Evolutionary conservation across 2,888 invertebrate genomes (phyloP).

Genomic region (Galerucella nymphaeae): DNA sequence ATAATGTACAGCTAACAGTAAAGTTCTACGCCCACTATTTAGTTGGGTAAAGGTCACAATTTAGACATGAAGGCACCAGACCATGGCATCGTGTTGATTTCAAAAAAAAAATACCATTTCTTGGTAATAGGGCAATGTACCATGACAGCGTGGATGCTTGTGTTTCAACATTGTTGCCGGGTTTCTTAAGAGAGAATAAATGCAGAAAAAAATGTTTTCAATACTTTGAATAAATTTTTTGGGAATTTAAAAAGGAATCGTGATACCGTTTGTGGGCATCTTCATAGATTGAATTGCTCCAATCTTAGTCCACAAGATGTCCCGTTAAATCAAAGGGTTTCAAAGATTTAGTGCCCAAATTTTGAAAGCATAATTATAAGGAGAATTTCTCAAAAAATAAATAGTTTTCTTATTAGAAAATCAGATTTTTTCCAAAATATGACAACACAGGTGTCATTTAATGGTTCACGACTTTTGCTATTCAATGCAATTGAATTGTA

Average conservation of each 20-base stretch:
- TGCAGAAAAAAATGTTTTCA: too few relatives aligned
- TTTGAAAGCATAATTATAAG: too few relatives aligned
- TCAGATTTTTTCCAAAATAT: neutral
- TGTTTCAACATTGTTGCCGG: slow-evolving; percentile 1
- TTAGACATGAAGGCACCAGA: slow-evolving; percentile 37
- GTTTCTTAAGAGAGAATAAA: neutral
- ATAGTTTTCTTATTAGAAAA: too few relatives aligned
- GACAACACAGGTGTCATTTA: slow-evolving; percentile 48
- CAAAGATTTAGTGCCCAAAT: too few relatives aligned
- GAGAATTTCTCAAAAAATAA: too few relatives aligned
- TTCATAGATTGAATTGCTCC: too few relatives aligned
- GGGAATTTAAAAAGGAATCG: too few relatives aligned
- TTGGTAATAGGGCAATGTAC: slow-evolving; percentile 50
- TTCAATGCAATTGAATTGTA: slow-evolving; percentile 37
- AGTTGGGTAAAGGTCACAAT: slow-evolving; percentile 30
- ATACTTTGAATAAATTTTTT: too few relatives aligned
- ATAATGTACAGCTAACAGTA: slow-evolving; percentile 15
- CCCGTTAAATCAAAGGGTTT: too few relatives aligned
- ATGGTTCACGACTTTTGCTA: slow-evolving; percentile 51
- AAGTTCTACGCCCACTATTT: slow-evolving; percentile 23
- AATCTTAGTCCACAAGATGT: too few relatives aligned
- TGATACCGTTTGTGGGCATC: too few relatives aligned
- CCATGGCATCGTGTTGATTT: slow-evolving; percentile 40
- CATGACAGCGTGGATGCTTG: slow-evolving; percentile 43
- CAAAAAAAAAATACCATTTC: slow-evolving; percentile 41